Percentiles rank a stretch among this genome's conserved stretches.
Conservation (phyloP, 1,140 invertebrate species). For the Ostrea denselamellosa region DNA sequence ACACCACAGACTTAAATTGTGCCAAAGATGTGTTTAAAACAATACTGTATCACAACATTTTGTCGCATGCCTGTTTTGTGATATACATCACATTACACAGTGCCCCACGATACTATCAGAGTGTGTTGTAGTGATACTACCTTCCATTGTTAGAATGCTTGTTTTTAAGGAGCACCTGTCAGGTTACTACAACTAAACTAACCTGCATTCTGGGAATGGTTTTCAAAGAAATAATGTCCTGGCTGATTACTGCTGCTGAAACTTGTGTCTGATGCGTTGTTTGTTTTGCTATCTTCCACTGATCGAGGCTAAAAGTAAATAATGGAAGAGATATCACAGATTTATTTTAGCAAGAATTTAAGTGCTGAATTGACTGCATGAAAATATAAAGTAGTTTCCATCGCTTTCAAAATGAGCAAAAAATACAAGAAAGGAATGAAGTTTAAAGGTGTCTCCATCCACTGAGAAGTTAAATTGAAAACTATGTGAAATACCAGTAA, state of each 20-base stretch:
- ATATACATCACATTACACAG: no score
- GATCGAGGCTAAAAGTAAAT: slow-evolving; percentile 6
- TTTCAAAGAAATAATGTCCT: slow-evolving; percentile 67
- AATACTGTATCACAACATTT: no score
- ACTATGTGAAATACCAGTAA: not conserved
- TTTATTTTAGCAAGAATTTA: not conserved
- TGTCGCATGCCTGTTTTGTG: no score
- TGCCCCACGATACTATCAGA: no score
- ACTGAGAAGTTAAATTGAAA: not conserved
- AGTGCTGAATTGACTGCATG: not conserved
- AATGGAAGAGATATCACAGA: not conserved
- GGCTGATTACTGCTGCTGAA: slow-evolving; percentile 58
- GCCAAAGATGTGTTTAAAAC: no score
- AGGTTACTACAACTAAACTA: not conserved
- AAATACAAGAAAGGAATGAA: not conserved
- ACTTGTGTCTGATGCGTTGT: slow-evolving; percentile 49
- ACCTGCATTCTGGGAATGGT: slow-evolving; percentile 33
- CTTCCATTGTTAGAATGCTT: no score
- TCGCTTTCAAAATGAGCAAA: no score
- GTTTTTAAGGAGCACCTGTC: no score
- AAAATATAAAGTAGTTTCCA: no score
- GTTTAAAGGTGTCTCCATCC: not conserved
- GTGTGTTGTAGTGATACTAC: no score
- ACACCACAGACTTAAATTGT: no score
- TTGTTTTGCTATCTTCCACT: not conserved